Evolutionary conservation across 2,113 vertebrate genomes (phyloP), one percentile per base, ranked within the genome.

Genomic region (Chaetops frenatus): DNA sequence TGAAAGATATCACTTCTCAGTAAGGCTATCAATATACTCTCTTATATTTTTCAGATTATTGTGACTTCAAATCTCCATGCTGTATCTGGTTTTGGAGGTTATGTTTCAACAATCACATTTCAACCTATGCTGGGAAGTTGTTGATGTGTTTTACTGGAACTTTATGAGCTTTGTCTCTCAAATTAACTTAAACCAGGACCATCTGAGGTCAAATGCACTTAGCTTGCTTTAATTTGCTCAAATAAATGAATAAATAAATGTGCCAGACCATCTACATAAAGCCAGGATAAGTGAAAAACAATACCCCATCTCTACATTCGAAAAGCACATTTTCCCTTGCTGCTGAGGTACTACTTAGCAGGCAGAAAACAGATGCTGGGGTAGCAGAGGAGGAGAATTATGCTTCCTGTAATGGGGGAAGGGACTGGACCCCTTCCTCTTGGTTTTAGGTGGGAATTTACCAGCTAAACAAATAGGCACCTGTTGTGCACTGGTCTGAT

Each of bases 161-260:
- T 91, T 95, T 95, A 82, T 73, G 93, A 93, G 93, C 78, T 84
- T 95, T 67, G 76, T 94, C 84, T 97, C 92, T 96, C 95, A 96
- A 97, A 97, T 97, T 96, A 97, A 97, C 96, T 97, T 97, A 97
- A 94, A 94, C 96, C 94, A 72, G 86, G 90, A 90, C 96, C 96
- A 92, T 95, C 92, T 92, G 92, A 97, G 95, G 95, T 97, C 96
- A 96, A 97, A 97, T 93, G 87, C 25, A 56, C 95, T 93, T 92
- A 89, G 76, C 96, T 96, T 81, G 91, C 89, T 92, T 96, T 98
- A 96, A 97, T 97, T 97, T 95, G 95, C 96, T 97, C 94, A 97
- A 96, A 96, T 97, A 96, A 98, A 97, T 89, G 92, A 97, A 96
- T 91, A 96, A 97, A 96, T 96, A 95, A 96, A 94, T 89, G 71